These are phyloP conservation scores for Andricus grossulariae DNA, from an alignment of 1,140 invertebrate genomes.

Conservation along the genomic window DNA sequence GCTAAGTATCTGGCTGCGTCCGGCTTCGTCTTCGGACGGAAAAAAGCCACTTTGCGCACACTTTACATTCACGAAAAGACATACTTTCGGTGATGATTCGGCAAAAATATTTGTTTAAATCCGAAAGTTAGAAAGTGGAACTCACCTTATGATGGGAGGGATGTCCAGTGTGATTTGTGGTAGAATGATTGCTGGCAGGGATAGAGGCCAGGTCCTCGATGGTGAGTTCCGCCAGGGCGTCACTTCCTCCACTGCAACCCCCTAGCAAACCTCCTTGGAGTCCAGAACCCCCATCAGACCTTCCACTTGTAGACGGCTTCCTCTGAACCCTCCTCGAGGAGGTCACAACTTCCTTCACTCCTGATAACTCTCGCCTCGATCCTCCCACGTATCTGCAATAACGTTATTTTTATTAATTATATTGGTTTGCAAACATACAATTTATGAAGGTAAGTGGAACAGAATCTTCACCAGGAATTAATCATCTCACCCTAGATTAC, in stretches of 20 bases:
- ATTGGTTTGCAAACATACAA: too few relatives aligned
- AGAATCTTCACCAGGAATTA: too few relatives aligned
- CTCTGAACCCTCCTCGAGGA: constrained; percentile 66
- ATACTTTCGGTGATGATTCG: too few relatives aligned
- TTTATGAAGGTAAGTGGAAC: too few relatives aligned
- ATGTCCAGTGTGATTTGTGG: constrained; percentile 69
- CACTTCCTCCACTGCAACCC: constrained; percentile 69
- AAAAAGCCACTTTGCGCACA: too few relatives aligned
- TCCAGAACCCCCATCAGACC: constrained; percentile 62
- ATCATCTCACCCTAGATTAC: too few relatives aligned
- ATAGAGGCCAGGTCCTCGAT: constrained; percentile 74
- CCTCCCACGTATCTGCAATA: constrained; percentile 64
- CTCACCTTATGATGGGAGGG: constrained; percentile 72
- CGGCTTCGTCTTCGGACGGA: too few relatives aligned
- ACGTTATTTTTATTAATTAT: constrained; percentile 24
- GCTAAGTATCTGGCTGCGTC: too few relatives aligned
- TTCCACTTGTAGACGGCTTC: constrained; percentile 61
- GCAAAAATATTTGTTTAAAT: background rate
- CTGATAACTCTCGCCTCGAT: constrained; percentile 67
- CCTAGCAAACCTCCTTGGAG: constrained; percentile 63
- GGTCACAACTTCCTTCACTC: constrained; percentile 68
- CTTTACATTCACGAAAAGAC: too few relatives aligned
- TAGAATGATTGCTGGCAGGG: constrained; percentile 68
- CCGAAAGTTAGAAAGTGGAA: background rate
- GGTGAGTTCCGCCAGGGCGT: constrained; percentile 72